phyloP scores from a whole-genome alignment of 2,888 invertebrate species.

The Sipha maydis region DNA sequence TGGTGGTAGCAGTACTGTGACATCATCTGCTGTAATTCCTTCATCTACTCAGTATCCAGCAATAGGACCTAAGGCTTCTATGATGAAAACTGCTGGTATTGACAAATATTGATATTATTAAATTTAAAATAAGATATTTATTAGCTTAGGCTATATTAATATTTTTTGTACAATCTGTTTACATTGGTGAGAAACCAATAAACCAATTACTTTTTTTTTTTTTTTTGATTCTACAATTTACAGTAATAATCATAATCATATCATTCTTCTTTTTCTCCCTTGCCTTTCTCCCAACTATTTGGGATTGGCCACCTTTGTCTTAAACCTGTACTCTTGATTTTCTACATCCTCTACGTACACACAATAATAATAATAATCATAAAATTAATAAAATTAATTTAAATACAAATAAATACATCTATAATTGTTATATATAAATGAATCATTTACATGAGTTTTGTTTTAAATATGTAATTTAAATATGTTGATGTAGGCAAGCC shows the following conservation, averaged over 20 bases:
- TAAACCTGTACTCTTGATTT: no score
- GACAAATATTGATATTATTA: neutral
- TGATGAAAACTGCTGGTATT: slow-evolving; percentile 45
- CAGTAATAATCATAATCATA: no score
- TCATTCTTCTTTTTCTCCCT: no score
- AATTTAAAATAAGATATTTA: neutral
- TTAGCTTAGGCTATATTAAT: neutral
- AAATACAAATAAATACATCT: neutral
- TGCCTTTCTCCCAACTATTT: no score
- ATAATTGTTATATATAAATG: neutral
- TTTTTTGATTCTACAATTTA: neutral
- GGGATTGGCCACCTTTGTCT: no score
- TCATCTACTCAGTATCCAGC: slow-evolving; percentile 56
- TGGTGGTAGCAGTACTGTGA: slow-evolving; percentile 68
- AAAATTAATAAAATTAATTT: no score
- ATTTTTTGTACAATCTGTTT: neutral
- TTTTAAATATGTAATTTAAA: neutral
- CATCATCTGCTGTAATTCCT: slow-evolving; percentile 64
- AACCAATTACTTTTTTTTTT: no score
- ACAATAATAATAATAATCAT: neutral
- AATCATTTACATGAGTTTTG: neutral
- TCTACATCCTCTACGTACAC: no score
- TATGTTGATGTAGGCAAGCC: slow-evolving; percentile 17
- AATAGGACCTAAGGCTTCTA: slow-evolving; percentile 57
- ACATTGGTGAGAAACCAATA: neutral